These are phyloP conservation scores for Cosmia pyralina DNA, from an alignment of 2,888 invertebrate species.

Conservation along the genomic window DNA sequence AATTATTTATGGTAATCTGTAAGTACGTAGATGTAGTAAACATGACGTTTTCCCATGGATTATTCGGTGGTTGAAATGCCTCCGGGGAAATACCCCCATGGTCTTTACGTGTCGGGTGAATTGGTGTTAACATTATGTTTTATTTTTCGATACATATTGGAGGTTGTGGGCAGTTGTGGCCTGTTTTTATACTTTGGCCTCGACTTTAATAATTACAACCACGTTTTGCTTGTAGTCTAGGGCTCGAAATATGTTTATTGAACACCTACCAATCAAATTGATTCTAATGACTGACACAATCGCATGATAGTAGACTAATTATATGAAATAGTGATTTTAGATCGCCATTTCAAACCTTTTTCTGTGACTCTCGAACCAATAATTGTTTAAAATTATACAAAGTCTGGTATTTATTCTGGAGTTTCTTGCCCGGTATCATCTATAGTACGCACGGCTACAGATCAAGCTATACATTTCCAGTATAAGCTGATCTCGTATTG, in stretches of 20 bases:
- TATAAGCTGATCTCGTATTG: too few relatives aligned
- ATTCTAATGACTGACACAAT: neutral
- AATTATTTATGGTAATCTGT: conserved; percentile 35
- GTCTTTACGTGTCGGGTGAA: neutral
- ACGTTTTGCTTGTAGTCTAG: neutral
- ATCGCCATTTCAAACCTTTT: too few relatives aligned
- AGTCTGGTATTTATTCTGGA: neutral
- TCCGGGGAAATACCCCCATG: conserved; percentile 35
- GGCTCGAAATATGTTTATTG: neutral
- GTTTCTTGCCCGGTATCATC: neutral
- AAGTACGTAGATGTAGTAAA: conserved; percentile 7
- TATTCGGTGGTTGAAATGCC: conserved; percentile 30
- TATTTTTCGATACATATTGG: conserved; percentile 7
- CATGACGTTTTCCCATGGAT: conserved; percentile 35
- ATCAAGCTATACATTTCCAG: too few relatives aligned
- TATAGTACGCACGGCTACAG: too few relatives aligned
- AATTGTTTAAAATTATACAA: too few relatives aligned
- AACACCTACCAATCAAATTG: neutral
- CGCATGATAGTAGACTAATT: neutral
- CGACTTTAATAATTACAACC: neutral
- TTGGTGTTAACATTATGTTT: conserved; percentile 11
- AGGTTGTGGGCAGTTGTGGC: neutral
- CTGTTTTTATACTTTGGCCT: neutral
- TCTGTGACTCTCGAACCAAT: neutral
- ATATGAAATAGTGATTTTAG: too few relatives aligned